Base-by-base conservation (phyloP, 1,140 invertebrate species). In the Drosophila hydei region DNA sequence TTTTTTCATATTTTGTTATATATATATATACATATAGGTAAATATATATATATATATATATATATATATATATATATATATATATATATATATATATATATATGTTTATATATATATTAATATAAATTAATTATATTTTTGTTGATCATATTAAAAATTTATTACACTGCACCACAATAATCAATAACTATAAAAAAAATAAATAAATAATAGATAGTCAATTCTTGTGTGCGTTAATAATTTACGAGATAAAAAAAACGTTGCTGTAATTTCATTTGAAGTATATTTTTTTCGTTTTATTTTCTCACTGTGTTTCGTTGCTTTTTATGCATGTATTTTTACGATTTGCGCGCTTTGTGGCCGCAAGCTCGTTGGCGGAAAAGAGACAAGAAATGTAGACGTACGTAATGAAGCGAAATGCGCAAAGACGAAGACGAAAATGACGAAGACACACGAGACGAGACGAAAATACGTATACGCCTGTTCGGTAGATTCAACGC, bases 401-500 rank as follows among this genome's bases (percentile, higher is more conserved):
- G 62, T 42, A 54, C 68, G 62, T 42, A 54, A 75, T 63, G 59
- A 72, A 72, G 58, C 67, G 67, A 59, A 67, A 56, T 56, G 63
- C 21, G 62, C 62, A 65, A 78, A 55, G 60, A 62, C 54, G 47
- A 64, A 60, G 42, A 64, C 67, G 50, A 71, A 72, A 64, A 64
- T 47, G 72, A 52, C 47, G 43, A 62, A 62, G 52, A 63, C 23
- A 50, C 21, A 69, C 51, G 65, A 55, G 69, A 54, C 69, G 48
- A 67, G 76, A 65, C 77, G 54, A 85, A 84, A 85, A 78, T 74
- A 87, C 77, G 79, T 73, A 83, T 72, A 75, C 83, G 81, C 63
- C 75, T 81, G 81, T 79, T 88, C 83, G 77, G 79, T 87, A 79
- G 81, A 87, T 88, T 81, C 75, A 81, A 87, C 78, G 75, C 83